Base-by-base conservation (phyloP, 1,140 invertebrate species). In the Metaphire vulgaris region DNA sequence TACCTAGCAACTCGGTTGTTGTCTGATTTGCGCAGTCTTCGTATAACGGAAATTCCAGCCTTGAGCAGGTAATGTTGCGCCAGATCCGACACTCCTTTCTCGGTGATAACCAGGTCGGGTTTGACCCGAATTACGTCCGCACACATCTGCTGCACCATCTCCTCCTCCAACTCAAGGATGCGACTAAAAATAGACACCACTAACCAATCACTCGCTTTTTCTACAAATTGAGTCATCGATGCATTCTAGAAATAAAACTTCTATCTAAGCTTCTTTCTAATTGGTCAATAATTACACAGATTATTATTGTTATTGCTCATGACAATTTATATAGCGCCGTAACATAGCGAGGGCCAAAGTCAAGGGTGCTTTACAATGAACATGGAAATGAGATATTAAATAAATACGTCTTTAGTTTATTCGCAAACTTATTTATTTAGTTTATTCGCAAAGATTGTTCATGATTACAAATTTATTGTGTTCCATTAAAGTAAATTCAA, bases 51-150 rank as follows among this genome's bases (percentile, higher is more conserved):
- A 76, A 99, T 98, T 66, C 94, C 94, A 73, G 96, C 96, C 83
- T 90, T 88, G 2, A 89, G 83, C 21, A 89, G 81, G 81, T 85
- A 90, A 80, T 90, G 89, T 77, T 90, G 89, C 56, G 89, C 89
- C 12, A 90, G 81, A 81, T 89, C 88, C 6, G 95, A 97, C 14
- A 99, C 90, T 65, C 97, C 97, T 85, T 99, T 99, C 87, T 99
- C 98, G 0, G 98, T 99, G 82, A 99, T 95, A 0, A 99, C 90
- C 15, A 99, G 83, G 86, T 99, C 96, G 0, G 97, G 97, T 85
- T 99, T 99, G 0, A 99, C 86, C 0, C 91, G 90, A 81, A 99
- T 96, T 73, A 99, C 92, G 29, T 99, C 95, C 1, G 92, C 91
- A 83, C 97, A 99, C 69, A 98, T 90, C 80, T 93, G 92, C 82